These are phyloP conservation scores for Hemithea aestivaria DNA, from an alignment of 2,888 invertebrate species.

Conservation along the genomic window DNA sequence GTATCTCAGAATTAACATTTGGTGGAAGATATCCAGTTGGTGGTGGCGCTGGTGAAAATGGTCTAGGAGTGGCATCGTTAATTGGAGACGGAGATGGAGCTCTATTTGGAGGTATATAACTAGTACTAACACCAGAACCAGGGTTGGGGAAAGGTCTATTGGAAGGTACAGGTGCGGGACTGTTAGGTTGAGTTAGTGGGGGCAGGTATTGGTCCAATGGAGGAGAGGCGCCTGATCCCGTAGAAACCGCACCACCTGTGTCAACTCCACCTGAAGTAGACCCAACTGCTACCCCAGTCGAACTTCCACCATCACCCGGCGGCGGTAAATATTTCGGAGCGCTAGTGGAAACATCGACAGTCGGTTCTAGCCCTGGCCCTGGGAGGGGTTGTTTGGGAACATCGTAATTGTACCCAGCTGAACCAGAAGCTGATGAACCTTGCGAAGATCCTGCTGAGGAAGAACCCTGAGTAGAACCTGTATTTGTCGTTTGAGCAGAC, in stretches of 20 bases:
- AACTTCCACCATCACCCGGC: slow-evolving; percentile 16
- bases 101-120: slow-evolving; percentile 34
- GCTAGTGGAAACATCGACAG: slow-evolving; percentile 45
- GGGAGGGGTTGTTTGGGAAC: slow-evolving; percentile 7
- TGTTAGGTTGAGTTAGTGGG: slow-evolving; percentile 26
- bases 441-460: slow-evolving; percentile 13
- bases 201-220: slow-evolving; percentile 39
- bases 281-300: slow-evolving; percentile 1
- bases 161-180: slow-evolving; percentile 7
- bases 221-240: background rate
- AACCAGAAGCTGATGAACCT: slow-evolving; percentile 18
- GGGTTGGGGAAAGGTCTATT: background rate
- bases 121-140: slow-evolving; percentile 23
- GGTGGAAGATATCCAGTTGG: slow-evolving; percentile 24
- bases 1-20: slow-evolving; percentile 31
- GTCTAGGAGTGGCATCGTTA: slow-evolving; percentile 21
- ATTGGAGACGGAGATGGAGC: slow-evolving; percentile 10
- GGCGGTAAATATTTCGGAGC: slow-evolving; percentile 65
- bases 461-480: slow-evolving; percentile 9
- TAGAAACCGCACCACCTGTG: slow-evolving; percentile 1
- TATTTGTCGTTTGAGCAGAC: slow-evolving; percentile 6
- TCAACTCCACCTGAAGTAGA: slow-evolving; percentile 1
- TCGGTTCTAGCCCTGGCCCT: slow-evolving; percentile 12
- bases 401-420: slow-evolving; percentile 25
- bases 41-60: slow-evolving; percentile 22